Evolutionary conservation across 2,113 vertebrate genomes (phyloP).

Genomic region (Sapayoa aenigma): DNA sequence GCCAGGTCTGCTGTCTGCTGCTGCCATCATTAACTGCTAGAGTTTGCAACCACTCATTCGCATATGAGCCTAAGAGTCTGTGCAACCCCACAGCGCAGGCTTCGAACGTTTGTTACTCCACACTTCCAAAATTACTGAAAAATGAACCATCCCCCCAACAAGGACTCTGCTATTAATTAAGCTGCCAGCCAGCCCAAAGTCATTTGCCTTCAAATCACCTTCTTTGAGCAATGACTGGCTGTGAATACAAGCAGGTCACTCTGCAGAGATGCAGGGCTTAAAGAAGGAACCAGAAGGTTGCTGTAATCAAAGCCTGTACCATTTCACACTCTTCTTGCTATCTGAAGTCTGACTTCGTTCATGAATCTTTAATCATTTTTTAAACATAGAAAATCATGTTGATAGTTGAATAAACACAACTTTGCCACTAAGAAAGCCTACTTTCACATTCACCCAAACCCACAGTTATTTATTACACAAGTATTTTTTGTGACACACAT

Average conservation of each 20-base stretch:
- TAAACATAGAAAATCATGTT: neutral
- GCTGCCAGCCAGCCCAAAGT: neutral
- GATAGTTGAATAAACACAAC: neutral
- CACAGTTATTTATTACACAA: neutral
- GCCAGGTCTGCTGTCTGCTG: neutral
- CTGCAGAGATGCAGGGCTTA: neutral
- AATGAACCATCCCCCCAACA: neutral
- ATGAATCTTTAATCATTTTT: neutral
- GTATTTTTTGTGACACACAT: neutral
- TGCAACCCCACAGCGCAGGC: accelerated
- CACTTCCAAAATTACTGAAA: neutral
- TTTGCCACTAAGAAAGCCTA: neutral
- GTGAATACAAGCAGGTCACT: neutral
- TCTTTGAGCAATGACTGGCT: neutral
- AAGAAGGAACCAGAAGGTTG: neutral
- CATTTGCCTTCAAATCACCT: neutral
- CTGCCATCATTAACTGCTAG: neutral
- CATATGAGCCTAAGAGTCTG: accelerated
- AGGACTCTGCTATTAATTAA: neutral
- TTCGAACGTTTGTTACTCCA: neutral
- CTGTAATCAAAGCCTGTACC: neutral
- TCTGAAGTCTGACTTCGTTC: neutral
- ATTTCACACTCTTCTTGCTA: neutral
- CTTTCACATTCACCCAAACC: neutral
- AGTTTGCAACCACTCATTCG: accelerated